Percentiles rank a stretch among this genome's conserved stretches.
These are phyloP conservation scores for Pseudomyrmex flavicornis DNA, from an alignment of 1,140 invertebrate genomes.

Conservation along the genomic window DNA sequence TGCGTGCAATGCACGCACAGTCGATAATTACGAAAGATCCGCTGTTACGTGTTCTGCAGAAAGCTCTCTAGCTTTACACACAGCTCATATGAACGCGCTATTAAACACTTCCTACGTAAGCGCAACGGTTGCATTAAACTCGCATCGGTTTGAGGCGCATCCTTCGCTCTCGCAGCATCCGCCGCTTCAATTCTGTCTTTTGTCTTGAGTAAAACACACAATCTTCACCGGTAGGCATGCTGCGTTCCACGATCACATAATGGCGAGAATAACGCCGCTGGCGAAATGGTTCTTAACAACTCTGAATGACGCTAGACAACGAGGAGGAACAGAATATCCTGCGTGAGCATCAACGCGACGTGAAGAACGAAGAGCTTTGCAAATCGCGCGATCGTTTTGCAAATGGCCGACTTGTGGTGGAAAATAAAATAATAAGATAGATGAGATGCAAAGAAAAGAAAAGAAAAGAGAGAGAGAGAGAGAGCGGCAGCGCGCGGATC, in stretches of 20 bases:
- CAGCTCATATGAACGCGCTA: conserved; percentile 13
- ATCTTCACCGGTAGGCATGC: conserved; percentile 4
- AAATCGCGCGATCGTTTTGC: conserved; percentile 31
- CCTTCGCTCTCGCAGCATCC: conserved; percentile 49
- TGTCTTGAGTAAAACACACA: conserved; percentile 47
- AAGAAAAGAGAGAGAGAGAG: not conserved
- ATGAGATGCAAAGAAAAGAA: not conserved
- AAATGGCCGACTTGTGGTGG: not conserved
- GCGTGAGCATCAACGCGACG: not conserved
- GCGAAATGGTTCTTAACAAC: conserved; percentile 28
- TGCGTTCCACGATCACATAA: conserved; percentile 35
- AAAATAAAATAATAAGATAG: not conserved
- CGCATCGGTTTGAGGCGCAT: not conserved
- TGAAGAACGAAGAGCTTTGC: not conserved
- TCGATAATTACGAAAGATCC: conserved; percentile 36
- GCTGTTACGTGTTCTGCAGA: conserved; percentile 9
- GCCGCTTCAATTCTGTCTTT: conserved; percentile 30
- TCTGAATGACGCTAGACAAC: conserved; percentile 15
- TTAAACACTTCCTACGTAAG: conserved; percentile 45
- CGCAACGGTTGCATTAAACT: conserved; percentile 42
- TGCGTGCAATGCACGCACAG: too few relatives aligned
- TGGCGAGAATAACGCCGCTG: conserved; percentile 21
- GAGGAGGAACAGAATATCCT: conserved; percentile 29
- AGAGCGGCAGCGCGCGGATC: not conserved
- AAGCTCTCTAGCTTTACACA: not conserved